phyloP scores from a whole-genome alignment of 2,797 vertebrate genomes.

The Miichthys miiuy region DNA sequence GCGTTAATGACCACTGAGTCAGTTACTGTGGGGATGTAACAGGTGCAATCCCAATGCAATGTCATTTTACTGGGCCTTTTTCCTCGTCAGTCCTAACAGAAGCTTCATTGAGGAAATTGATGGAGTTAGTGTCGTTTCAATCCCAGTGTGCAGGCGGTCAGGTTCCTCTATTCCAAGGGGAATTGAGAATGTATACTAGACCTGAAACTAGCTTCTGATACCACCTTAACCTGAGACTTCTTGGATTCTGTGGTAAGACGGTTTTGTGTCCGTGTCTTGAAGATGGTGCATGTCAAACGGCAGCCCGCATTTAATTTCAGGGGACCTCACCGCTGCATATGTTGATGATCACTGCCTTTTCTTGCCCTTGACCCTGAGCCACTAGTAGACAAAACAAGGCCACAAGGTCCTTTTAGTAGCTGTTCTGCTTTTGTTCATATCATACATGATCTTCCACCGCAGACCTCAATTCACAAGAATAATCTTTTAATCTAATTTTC shows the following conservation, averaged over 20 bases:
- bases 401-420: neutral
- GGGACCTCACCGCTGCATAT: neutral
- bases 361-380: neutral
- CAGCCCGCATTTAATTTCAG: slow-evolving; percentile 13
- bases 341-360: neutral
- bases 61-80: neutral
- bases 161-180: slow-evolving; percentile 84
- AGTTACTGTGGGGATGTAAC: slow-evolving; percentile 23
- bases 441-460: neutral
- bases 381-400: neutral
- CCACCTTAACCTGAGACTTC: slow-evolving; percentile 64
- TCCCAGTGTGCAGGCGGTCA: slow-evolving; percentile 68
- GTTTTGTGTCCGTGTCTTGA: slow-evolving; percentile 17
- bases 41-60: slow-evolving; percentile 21
- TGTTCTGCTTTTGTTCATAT: neutral
- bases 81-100: slow-evolving; percentile 2
- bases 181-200: slow-evolving; percentile 84
- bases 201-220: slow-evolving; percentile 83
- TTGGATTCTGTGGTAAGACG: slow-evolving; percentile 75
- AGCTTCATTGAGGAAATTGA: slow-evolving; percentile 7
- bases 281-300: neutral
- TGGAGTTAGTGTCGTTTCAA: slow-evolving; percentile 45
- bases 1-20: slow-evolving; percentile 33
- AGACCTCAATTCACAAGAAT: neutral
- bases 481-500: neutral